A percentile compares a stretch with the other conserved stretches of the same genome.
Evolutionary conservation across 2,888 invertebrate genomes (phyloP).

Genomic region (Terebella lapidaria): DNA sequence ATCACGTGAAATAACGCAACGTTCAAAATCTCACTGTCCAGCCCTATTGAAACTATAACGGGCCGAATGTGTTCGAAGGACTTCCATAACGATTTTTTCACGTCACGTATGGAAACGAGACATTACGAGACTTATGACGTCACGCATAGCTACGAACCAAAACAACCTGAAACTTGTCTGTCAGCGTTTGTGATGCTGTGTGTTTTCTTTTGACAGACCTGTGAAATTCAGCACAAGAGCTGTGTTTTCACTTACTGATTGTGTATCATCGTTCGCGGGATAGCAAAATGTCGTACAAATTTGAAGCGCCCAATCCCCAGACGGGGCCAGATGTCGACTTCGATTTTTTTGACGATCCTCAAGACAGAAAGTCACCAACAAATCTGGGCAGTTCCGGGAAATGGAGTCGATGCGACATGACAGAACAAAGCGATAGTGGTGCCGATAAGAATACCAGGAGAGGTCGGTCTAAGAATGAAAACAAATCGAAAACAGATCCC

Average conservation of each 20-base stretch:
- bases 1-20: too few species aligned
- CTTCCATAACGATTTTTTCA: too few species aligned
- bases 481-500: too few species aligned
- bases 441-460: background rate
- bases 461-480: background rate
- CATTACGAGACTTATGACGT: background rate
- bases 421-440: too few species aligned
- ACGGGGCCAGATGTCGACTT: constrained; percentile 6
- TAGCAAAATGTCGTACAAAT: background rate
- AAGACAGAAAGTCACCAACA: background rate
- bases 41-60: too few species aligned
- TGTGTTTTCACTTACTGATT: too few species aligned
- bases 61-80: too few species aligned
- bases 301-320: background rate
- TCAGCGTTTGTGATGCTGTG: too few species aligned
- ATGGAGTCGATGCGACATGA: background rate
- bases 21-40: too few species aligned
- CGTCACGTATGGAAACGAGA: background rate
- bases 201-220: too few species aligned
- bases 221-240: too few species aligned
- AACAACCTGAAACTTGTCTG: background rate
- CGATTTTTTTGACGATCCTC: constrained; percentile 8
- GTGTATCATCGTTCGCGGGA: too few species aligned
- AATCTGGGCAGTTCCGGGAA: background rate
- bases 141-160: background rate